Conservation (phyloP, 2,113 vertebrate genomes). For the Ctenomys sociabilis region DNA sequence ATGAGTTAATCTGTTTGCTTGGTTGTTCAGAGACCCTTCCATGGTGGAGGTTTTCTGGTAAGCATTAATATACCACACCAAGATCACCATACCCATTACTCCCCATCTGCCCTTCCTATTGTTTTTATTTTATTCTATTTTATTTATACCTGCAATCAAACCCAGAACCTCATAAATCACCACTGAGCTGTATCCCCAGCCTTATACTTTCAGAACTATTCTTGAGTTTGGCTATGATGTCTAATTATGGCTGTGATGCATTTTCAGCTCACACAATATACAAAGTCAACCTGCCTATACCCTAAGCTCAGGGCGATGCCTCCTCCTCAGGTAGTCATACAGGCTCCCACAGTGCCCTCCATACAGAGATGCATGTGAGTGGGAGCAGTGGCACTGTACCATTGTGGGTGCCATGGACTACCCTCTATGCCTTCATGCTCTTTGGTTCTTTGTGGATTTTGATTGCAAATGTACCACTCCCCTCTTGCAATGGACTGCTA, state of each 20-base stretch:
- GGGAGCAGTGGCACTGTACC: background rate
- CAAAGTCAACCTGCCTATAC: background rate
- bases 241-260: background rate
- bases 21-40: background rate
- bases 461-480: background rate
- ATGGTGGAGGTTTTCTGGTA: background rate
- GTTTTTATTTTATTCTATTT: background rate
- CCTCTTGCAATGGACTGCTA: background rate
- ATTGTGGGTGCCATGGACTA: background rate
- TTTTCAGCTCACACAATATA: slow-evolving; percentile 4
- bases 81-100: background rate
- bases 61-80: background rate
- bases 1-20: background rate
- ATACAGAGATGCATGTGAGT: background rate
- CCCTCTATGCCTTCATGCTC: background rate
- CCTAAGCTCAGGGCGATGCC: background rate
- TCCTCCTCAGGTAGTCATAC: background rate
- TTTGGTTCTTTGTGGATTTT: background rate
- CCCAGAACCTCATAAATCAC: background rate
- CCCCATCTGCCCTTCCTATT: background rate
- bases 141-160: background rate
- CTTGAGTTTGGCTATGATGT: background rate
- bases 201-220: background rate
- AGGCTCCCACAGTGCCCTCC: background rate
- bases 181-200: background rate